Conservation (phyloP, 1,140 invertebrate genomes). For the Maniola jurtina region DNA sequence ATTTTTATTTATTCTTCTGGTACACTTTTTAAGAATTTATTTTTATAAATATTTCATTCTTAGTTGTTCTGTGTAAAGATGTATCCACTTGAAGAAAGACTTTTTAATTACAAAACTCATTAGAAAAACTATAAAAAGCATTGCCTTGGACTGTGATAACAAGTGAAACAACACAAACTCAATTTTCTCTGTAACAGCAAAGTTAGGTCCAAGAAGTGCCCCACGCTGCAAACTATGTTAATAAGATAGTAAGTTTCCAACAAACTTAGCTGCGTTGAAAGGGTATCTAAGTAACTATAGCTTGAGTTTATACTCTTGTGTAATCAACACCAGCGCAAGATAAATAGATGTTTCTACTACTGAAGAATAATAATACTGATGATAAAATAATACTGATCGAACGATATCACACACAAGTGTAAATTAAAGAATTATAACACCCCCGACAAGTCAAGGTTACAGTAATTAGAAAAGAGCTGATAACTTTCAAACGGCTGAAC, state of each 20-base stretch:
- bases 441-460: too few species aligned
- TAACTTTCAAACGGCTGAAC: too few species aligned
- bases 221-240: constrained; percentile 16
- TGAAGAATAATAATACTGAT: too few species aligned
- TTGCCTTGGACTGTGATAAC: neutral
- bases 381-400: too few species aligned
- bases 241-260: constrained; percentile 13
- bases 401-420: too few species aligned
- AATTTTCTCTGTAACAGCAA: constrained; percentile 20
- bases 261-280: constrained; percentile 9
- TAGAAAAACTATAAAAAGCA: neutral
- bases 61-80: too few species aligned
- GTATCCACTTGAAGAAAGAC: neutral
- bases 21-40: too few species aligned
- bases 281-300: neutral
- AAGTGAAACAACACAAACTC: constrained; percentile 18
- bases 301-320: neutral
- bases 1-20: too few species aligned
- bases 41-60: too few species aligned
- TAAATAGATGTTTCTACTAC: neutral
- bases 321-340: neutral
- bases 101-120: neutral
- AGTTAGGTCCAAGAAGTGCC: neutral
- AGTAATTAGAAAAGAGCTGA: too few species aligned
- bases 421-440: too few species aligned